A percentile compares a stretch with the other conserved stretches of the same genome.
Conservation (phyloP, 2,888 invertebrate species). For the Habroteleia sp. region DNA sequence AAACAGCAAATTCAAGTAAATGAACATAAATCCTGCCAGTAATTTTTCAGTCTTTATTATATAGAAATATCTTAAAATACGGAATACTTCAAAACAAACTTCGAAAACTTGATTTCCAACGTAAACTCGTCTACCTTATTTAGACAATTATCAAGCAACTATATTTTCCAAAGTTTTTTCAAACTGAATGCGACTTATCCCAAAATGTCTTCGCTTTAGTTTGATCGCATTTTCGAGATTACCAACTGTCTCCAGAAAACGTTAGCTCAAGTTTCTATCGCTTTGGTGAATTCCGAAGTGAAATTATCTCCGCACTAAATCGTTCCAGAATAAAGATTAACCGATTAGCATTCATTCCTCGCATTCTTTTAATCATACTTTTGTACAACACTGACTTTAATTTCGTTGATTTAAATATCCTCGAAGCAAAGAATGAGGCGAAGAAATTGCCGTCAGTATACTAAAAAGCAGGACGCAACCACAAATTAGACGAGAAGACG, state of each 20-base stretch:
- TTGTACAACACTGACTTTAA: constrained; percentile 45
- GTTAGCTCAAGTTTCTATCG: constrained; percentile 44
- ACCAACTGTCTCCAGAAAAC: constrained; percentile 42
- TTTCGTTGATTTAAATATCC: constrained; percentile 54
- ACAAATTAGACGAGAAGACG: constrained; percentile 41
- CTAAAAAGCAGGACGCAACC: constrained; percentile 40
- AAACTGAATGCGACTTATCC: constrained; percentile 5
- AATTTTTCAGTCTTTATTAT: too few relatives aligned
- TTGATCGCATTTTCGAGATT: constrained; percentile 56
- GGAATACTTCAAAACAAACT: too few relatives aligned
- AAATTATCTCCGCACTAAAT: constrained; percentile 52
- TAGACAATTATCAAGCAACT: constrained; percentile 1
- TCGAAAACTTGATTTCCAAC: too few relatives aligned
- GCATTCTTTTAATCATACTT: constrained; percentile 61
- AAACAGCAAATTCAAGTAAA: too few relatives aligned
- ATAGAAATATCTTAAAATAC: too few relatives aligned
- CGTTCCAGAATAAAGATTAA: constrained; percentile 55
- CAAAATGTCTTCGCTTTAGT: constrained; percentile 23
- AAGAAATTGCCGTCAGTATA: constrained; percentile 32
- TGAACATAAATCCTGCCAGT: too few relatives aligned
- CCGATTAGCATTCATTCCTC: constrained; percentile 59
- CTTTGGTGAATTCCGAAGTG: constrained; percentile 51
- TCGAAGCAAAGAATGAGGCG: constrained; percentile 13
- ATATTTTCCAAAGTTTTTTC: constrained; percentile 13
- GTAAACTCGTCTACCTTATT: too few relatives aligned